A percentile compares a stretch with the other conserved stretches of the same genome.
These are phyloP conservation scores for Leistus spinibarbis DNA, from an alignment of 2,888 invertebrate species.

Conservation along the genomic window DNA sequence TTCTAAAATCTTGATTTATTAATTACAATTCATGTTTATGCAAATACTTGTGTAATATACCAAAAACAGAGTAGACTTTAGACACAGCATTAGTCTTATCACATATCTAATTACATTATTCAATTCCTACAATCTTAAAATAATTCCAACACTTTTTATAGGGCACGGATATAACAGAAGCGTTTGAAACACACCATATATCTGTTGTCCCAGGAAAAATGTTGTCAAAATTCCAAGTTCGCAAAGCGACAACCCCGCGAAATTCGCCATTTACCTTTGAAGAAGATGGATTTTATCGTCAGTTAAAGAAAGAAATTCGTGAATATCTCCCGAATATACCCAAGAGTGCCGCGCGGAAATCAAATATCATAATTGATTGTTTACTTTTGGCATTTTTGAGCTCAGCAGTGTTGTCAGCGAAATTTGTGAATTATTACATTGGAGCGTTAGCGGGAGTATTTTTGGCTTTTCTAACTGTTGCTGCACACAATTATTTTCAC, in stretches of 20 bases:
- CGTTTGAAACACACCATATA: constrained; percentile 76
- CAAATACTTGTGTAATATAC: too few relatives aligned
- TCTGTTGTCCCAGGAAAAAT: constrained; percentile 62
- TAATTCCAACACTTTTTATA: constrained; percentile 50
- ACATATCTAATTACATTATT: not conserved
- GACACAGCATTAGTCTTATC: too few relatives aligned
- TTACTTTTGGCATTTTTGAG: constrained; percentile 52
- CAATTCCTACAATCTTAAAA: not conserved
- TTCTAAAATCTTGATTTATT: too few relatives aligned
- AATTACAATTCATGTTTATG: too few relatives aligned
- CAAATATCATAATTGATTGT: constrained; percentile 55
- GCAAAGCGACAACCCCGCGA: constrained; percentile 66
- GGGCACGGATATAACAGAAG: constrained; percentile 81
- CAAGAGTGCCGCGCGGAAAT: constrained; percentile 49
- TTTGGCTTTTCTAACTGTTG: constrained; percentile 63
- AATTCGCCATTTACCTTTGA: constrained; percentile 75
- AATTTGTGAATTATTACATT: constrained; percentile 53
- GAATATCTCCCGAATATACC: constrained; percentile 63
- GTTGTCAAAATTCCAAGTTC: constrained; percentile 68
- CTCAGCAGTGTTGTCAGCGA: constrained; percentile 53
- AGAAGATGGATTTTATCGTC: constrained; percentile 74
- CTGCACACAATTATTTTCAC: constrained; percentile 76
- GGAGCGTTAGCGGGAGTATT: constrained; percentile 62
- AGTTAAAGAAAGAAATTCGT: constrained; percentile 65
- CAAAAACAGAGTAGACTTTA: too few relatives aligned